Evolutionary conservation across 2,888 invertebrate species (phyloP).

Genomic region (Maniola hyperantus): DNA sequence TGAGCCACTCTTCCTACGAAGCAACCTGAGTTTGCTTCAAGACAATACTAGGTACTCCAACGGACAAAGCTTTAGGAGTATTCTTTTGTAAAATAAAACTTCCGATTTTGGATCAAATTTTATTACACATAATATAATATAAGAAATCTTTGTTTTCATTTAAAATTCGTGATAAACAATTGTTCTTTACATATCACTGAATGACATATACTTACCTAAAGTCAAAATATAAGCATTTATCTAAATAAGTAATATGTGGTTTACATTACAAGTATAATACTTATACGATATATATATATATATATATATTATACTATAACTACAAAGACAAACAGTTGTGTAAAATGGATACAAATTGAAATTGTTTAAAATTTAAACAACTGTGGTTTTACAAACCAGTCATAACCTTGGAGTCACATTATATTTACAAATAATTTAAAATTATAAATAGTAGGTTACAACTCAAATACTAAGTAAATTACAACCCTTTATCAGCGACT

Average conservation of each 20-base stretch:
- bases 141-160: constrained; percentile 38
- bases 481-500: constrained; percentile 38
- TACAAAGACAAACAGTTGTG: constrained; percentile 19
- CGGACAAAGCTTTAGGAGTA: too few relatives aligned
- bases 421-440: constrained; percentile 33
- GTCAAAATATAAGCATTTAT: constrained; percentile 34
- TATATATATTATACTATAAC: too few relatives aligned
- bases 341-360: constrained; percentile 11
- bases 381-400: constrained; percentile 31
- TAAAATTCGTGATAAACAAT: constrained; percentile 41
- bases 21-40: too few relatives aligned
- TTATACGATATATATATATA: too few relatives aligned
- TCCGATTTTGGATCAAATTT: constrained; percentile 51
- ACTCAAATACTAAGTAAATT: constrained; percentile 28
- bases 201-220: constrained; percentile 29
- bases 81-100: constrained; percentile 25
- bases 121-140: constrained; percentile 44
- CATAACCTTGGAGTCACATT: constrained; percentile 16
- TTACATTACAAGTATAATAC: constrained; percentile 31
- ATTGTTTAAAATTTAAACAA: constrained; percentile 11
- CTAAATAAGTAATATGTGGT: constrained; percentile 31
- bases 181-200: constrained; percentile 27
- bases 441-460: constrained; percentile 23
- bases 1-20: too few relatives aligned
- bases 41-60: too few relatives aligned